These are phyloP conservation scores for Onthophagus taurus DNA, from an alignment of 1,140 invertebrate species.

Conservation along the genomic window DNA sequence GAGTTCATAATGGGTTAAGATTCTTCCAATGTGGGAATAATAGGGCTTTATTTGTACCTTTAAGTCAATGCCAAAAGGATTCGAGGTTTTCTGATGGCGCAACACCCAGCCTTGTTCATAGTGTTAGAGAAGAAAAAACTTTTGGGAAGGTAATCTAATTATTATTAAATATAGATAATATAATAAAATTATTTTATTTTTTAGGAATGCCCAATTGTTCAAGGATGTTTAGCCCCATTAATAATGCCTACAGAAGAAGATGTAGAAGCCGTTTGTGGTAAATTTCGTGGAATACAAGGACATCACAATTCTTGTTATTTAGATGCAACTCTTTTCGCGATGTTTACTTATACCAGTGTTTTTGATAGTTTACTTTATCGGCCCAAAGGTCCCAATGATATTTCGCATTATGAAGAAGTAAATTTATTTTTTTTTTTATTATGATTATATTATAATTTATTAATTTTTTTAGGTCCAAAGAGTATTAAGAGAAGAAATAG, in stretches of 20 bases:
- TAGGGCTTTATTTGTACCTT: conserved; percentile 66
- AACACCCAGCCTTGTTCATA: conserved; percentile 38
- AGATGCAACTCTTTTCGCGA: conserved; percentile 91
- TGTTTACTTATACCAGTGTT: conserved; percentile 93
- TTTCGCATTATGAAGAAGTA: conserved; percentile 74
- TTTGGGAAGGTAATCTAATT: conserved; percentile 37
- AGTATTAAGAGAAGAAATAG: conserved; percentile 88
- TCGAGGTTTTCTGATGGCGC: conserved; percentile 59
- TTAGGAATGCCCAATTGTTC: conserved; percentile 62
- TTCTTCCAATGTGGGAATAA: conserved; percentile 63
- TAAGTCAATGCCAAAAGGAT: conserved; percentile 68
- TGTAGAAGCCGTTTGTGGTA: conserved; percentile 58
- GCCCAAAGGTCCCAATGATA: conserved; percentile 61
- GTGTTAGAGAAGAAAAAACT: conserved; percentile 30
- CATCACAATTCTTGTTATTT: conserved; percentile 97
- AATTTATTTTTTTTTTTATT: conserved; percentile 2
- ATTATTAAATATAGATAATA: conserved; percentile 1
- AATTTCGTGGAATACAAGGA: conserved; percentile 87
- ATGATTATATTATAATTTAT: conserved; percentile 8
- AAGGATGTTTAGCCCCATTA: conserved; percentile 70
- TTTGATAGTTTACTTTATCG: conserved; percentile 85
- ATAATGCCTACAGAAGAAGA: conserved; percentile 49
- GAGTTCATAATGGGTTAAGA: conserved; percentile 57
- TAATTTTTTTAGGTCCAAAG: conserved; percentile 50
- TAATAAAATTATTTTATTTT: conserved; percentile 15